Base-by-base conservation (phyloP, 1,140 invertebrate genomes). In the Oncopeltus fasciatus region DNA sequence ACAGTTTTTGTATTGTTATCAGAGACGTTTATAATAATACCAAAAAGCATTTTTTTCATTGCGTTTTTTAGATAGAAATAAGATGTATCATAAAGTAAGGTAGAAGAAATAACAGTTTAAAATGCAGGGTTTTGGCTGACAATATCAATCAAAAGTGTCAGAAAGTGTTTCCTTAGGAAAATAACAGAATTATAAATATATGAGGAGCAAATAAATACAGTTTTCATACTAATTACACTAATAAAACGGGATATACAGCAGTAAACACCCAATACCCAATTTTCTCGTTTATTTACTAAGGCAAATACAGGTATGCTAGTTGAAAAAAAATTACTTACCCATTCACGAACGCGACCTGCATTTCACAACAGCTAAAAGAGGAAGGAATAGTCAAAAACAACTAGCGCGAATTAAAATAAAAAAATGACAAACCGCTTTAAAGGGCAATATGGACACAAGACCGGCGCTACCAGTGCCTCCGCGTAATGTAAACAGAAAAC, bases 391-490 rank as follows among this genome's bases (percentile, higher is more conserved):
- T n/a, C n/a, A 5, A 38, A 38, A 38, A 38, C 14, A 38, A 26
- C 49, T 24, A 18, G 26, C 49, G 24, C 49, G 49, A 53, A 27
- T 8, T 53, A 27, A 53, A 53, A 53, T 24, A 24, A 53, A 53
- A 38, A n/a, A n/a, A n/a, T n/a, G 24, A 24, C 49, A 53, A 53
- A 53, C 26, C 16, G 21, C 49, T 24, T 16, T 24, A 26, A 53
- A 53, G 49, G 49, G 24, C 49, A 53, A 53, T 53, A 53, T 53
- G 49, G 49, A 53, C 49, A 24, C 49, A 24, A 53, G 18, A 53
- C 49, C 49, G 49, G 49, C 49, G 49, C 26, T 53, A 53, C 49
- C 49, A 53, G 24, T 53, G 49, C 49, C 49, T 53, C 26, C 14
- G 21, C 21, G 49, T 24, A 53, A 24, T 53, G 49, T 53, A 53